Percentiles rank a stretch among this genome's conserved stretches.
These are phyloP conservation scores for Nasua narica DNA, from an alignment of 2,797 vertebrate genomes.

Conservation along the genomic window DNA sequence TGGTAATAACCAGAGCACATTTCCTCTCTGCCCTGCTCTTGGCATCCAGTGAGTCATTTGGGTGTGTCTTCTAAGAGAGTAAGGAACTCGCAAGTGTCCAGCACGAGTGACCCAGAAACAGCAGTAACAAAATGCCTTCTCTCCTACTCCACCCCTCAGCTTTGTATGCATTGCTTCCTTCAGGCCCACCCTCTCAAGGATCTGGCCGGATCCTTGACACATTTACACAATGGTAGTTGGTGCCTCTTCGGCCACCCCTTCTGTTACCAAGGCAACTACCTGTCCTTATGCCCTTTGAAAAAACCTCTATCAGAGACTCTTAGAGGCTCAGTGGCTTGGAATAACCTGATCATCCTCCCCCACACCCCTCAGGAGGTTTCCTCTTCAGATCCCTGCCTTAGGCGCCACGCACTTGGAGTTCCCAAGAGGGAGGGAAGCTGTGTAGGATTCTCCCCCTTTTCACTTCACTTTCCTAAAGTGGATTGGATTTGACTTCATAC, in stretches of 20 bases:
- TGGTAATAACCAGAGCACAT: accelerated
- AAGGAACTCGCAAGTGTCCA: neutral
- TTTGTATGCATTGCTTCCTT: neutral
- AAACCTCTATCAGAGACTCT: neutral
- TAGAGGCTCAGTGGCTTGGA: neutral
- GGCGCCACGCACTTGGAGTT: accelerated
- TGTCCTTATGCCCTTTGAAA: neutral
- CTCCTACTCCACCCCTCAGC: neutral
- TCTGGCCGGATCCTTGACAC: neutral
- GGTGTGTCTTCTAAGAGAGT: neutral
- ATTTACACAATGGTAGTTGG: neutral
- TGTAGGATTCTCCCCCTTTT: neutral
- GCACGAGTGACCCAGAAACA: neutral
- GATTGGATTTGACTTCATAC: neutral
- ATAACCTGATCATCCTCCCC: neutral
- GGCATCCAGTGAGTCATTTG: neutral
- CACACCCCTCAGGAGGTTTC: neutral
- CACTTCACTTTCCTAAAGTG: neutral
- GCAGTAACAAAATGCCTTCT: neutral
- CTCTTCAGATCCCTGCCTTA: neutral
- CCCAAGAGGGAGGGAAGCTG: neutral
- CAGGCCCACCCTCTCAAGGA: neutral
- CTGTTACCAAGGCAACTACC: neutral
- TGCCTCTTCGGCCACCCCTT: neutral
- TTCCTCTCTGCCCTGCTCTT: neutral